Conservation (phyloP, 2,888 invertebrate species). For the Callimorpha dominula region DNA sequence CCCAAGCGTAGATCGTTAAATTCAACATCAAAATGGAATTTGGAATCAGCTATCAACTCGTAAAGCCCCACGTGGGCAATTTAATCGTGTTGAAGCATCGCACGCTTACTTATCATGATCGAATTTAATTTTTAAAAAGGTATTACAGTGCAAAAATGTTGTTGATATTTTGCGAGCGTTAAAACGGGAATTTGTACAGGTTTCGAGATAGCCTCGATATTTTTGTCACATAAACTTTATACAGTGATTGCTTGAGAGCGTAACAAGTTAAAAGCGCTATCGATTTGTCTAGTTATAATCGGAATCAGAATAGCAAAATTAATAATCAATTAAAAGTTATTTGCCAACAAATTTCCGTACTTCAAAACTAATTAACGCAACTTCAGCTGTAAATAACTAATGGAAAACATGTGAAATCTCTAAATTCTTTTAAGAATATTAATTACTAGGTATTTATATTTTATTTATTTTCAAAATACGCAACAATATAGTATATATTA, state of each 20-base stretch:
- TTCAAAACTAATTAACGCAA: neutral
- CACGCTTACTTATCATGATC: neutral
- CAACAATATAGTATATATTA: too few species aligned
- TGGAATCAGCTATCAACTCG: slow-evolving; percentile 12
- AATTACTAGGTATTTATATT: too few species aligned
- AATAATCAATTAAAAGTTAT: neutral
- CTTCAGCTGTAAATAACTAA: neutral
- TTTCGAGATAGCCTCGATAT: neutral
- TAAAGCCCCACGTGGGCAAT: neutral
- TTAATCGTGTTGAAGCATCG: neutral
- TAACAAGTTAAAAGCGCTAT: too few species aligned
- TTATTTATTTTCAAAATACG: too few species aligned
- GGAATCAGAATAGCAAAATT: neutral
- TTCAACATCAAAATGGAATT: slow-evolving; percentile 15
- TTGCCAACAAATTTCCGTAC: neutral
- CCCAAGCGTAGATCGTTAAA: neutral
- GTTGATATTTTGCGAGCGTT: neutral
- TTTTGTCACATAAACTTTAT: too few species aligned
- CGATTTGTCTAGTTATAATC: too few species aligned
- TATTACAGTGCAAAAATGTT: neutral
- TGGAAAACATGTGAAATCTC: neutral
- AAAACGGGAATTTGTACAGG: neutral
- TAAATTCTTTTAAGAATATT: neutral
- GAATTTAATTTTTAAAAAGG: slow-evolving; percentile 12
- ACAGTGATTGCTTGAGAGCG: too few species aligned